phyloP scores from a whole-genome alignment of 2,888 invertebrate species.

The Amphipyra tragopoginis region DNA sequence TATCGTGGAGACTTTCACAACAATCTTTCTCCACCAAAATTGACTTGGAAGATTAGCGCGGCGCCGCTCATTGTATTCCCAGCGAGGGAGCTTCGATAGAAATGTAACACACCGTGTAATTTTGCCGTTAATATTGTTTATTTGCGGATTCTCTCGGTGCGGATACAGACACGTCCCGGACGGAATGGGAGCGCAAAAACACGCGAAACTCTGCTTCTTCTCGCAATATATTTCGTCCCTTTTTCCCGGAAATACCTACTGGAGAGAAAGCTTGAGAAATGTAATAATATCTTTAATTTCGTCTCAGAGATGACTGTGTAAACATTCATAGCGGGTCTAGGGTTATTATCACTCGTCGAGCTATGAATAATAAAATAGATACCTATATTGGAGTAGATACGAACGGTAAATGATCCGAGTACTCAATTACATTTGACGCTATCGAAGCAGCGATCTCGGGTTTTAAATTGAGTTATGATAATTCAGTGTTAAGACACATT shows the following conservation, averaged over 20 bases:
- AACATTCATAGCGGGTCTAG: constrained; percentile 71
- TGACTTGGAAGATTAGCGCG: constrained; percentile 47
- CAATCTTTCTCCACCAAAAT: constrained; percentile 48
- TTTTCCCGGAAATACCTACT: constrained; percentile 61
- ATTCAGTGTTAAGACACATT: constrained; percentile 57
- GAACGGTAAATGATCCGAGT: constrained; percentile 42
- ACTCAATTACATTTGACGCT: constrained; percentile 53
- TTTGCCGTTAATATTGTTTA: constrained; percentile 65
- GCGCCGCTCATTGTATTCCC: constrained; percentile 37
- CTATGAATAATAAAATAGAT: constrained; percentile 71
- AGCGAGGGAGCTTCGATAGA: constrained; percentile 26
- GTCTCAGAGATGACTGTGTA: constrained; percentile 71
- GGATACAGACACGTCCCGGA: constrained; percentile 56
- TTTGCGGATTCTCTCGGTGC: constrained; percentile 57
- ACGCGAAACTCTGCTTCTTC: constrained; percentile 54
- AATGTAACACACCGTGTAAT: constrained; percentile 55
- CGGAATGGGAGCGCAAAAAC: constrained; percentile 57
- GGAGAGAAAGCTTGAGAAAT: constrained; percentile 70
- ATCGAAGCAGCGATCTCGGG: constrained; percentile 39
- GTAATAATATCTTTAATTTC: constrained; percentile 82
- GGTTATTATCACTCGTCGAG: constrained; percentile 67
- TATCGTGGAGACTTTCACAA: constrained; percentile 57
- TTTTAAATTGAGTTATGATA: constrained; percentile 60
- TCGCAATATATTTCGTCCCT: constrained; percentile 67
- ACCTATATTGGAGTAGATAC: constrained; percentile 42